Evolutionary conservation across 2,888 invertebrate species (phyloP), one percentile per base, ranked within the genome.

Genomic region (Zygogramma bicolorata): DNA sequence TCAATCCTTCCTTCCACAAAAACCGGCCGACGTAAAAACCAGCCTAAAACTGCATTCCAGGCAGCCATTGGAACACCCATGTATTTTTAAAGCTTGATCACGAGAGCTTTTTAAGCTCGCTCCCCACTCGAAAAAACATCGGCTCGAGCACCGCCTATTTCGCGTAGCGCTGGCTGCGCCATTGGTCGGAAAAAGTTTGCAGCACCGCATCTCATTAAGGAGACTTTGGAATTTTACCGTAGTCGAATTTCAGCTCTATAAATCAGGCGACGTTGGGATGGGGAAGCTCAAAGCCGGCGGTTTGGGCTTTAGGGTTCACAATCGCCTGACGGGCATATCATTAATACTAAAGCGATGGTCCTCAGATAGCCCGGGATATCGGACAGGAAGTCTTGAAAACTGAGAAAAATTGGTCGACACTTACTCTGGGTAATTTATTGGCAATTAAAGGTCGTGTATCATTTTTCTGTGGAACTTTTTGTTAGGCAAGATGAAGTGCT

Each of bases 151-250:
- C 82, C 85, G 84, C 85, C 86, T 84, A 75, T 79, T 79, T 78
- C 78, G 77, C 75, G 79, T 77, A 77, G 78, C 79, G 60, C 29
- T 69, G 68, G 78, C 77, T 71, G 69, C 79, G 79, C 83, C 80
- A 86, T 87, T 87, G 87, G 86, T 78, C 75, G 86, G 85, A 85
- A 86, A 87, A 87, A 87, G 85, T 86, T 85, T 80, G 81, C 82
- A 80, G 84, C 83, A 81, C 85, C 83, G 85, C 87, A 87, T 86
- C 85, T 87, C 86, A 86, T 87, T 87, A 86, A 85, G 86, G 85
- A 85, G 85, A 84, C 85, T 85, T 85, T 83, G 83, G 84, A 84
- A 84, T 86, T 86, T 86, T 86, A 85, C 83, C 81, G 82, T 82
- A 81, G 81, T 81, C 84, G 85, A 85, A 85, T 83, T 84, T 86